Conservation (phyloP, 2,888 invertebrate species). For the Drosophila putrida region DNA sequence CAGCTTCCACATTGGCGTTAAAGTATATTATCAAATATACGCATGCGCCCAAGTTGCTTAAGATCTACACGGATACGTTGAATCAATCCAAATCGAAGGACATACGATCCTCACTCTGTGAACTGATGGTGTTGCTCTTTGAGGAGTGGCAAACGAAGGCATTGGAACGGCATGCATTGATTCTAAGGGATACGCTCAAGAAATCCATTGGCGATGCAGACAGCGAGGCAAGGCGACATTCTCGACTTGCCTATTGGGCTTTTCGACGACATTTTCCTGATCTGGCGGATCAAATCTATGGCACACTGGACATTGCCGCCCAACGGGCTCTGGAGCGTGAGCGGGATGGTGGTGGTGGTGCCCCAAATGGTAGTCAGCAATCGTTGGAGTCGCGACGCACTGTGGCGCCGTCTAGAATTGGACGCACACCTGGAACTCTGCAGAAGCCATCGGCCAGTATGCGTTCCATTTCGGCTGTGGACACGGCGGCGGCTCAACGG, state of each 20-base stretch:
- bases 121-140: slow-evolving; percentile 93
- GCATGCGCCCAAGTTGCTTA: slow-evolving; percentile 92
- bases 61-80: slow-evolving; percentile 91
- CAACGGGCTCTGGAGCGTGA: slow-evolving; percentile 88
- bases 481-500: slow-evolving; percentile 95
- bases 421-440: slow-evolving; percentile 73
- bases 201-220: slow-evolving; percentile 97
- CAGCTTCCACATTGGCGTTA: slow-evolving; percentile 94
- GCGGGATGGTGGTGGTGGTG: slow-evolving; percentile 70
- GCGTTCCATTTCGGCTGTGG: slow-evolving; percentile 96
- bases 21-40: slow-evolving; percentile 95
- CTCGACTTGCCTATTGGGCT: slow-evolving; percentile 93
- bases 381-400: slow-evolving; percentile 72
- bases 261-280: slow-evolving; percentile 96
- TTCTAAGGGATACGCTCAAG: slow-evolving; percentile 93
- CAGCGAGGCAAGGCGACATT: slow-evolving; percentile 92
- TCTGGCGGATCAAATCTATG: slow-evolving; percentile 93
- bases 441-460: slow-evolving; percentile 86
- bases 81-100: slow-evolving; percentile 95
- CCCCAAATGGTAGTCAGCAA: slow-evolving; percentile 33
- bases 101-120: slow-evolving; percentile 92
- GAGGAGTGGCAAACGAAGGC: slow-evolving; percentile 94
- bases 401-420: slow-evolving; percentile 66
- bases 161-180: slow-evolving; percentile 92
- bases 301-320: slow-evolving; percentile 91